phyloP scores from a whole-genome alignment of 2,113 vertebrate genomes.

The Aspiorhynchus laticeps region DNA sequence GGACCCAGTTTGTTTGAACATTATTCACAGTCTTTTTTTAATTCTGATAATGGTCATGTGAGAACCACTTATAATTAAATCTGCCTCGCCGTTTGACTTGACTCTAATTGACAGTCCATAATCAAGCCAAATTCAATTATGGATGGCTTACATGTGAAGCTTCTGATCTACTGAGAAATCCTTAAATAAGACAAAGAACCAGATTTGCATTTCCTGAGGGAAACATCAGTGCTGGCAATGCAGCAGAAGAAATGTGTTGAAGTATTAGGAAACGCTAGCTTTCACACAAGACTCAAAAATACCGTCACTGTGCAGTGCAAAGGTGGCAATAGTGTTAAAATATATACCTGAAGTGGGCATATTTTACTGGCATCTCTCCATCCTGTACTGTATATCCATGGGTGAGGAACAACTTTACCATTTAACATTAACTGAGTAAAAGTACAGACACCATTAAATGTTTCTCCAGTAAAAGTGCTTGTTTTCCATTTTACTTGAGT shows the following conservation, averaged over 20 bases:
- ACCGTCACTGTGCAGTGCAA: not conserved
- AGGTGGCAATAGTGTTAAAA: not conserved
- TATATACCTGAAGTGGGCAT: not conserved
- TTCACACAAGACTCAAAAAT: not conserved
- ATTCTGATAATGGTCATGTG: not conserved
- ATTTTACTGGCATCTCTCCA: not conserved
- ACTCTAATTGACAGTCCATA: not conserved
- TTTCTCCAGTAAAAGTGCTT: too few species aligned
- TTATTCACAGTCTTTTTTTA: not conserved
- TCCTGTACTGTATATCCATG: too few species aligned
- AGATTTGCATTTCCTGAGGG: not conserved
- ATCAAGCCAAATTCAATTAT: not conserved
- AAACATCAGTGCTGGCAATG: not conserved
- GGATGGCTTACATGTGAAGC: not conserved
- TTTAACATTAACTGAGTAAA: too few species aligned
- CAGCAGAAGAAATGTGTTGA: not conserved
- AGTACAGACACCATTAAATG: too few species aligned
- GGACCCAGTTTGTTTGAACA: conserved; percentile 10
- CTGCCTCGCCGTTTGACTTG: not conserved
- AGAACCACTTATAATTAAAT: not conserved
- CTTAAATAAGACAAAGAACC: not conserved
- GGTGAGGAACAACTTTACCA: too few species aligned
- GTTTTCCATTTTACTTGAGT: too few species aligned
- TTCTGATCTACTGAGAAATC: not conserved
- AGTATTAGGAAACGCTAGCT: not conserved